Percentiles rank a stretch among this genome's conserved stretches.
phyloP scores from a whole-genome alignment of 2,113 vertebrate species.

The Ibidorhyncha struthersii region DNA sequence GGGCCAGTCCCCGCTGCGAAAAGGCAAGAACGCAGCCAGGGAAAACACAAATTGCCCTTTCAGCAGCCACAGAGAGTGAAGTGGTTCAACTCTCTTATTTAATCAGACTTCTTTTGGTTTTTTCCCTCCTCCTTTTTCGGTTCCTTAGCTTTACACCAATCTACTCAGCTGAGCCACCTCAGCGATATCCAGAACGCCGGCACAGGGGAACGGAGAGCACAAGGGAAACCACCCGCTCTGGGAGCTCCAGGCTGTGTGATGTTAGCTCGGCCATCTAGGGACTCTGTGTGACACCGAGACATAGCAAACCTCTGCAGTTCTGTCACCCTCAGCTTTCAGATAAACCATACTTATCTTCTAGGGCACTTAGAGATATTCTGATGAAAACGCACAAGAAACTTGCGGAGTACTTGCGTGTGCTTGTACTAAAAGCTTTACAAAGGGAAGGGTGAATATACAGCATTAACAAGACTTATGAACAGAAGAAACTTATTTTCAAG shows the following conservation, averaged over 20 bases:
- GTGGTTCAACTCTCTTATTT: not conserved
- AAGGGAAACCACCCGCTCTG: accelerated
- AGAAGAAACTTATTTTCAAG: not conserved
- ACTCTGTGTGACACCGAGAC: not conserved
- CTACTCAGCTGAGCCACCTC: not conserved
- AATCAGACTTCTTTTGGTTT: no score
- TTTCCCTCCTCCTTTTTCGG: not conserved
- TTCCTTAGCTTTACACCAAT: not conserved
- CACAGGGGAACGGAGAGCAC: no score
- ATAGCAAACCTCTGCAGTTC: accelerated
- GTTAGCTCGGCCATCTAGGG: accelerated
- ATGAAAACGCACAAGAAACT: not conserved
- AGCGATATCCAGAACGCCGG: accelerated
- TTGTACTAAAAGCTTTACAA: not conserved
- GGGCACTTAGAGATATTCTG: not conserved
- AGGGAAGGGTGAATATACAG: not conserved
- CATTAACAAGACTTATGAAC: not conserved
- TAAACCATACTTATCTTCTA: not conserved
- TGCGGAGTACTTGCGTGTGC: not conserved
- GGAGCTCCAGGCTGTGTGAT: accelerated
- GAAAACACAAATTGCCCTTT: not conserved
- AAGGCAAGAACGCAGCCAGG: not conserved
- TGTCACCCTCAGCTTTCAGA: not conserved
- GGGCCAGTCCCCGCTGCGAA: accelerated
- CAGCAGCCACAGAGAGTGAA: not conserved